phyloP scores from a whole-genome alignment of 2,113 vertebrate genomes.

The Chaetops frenatus region DNA sequence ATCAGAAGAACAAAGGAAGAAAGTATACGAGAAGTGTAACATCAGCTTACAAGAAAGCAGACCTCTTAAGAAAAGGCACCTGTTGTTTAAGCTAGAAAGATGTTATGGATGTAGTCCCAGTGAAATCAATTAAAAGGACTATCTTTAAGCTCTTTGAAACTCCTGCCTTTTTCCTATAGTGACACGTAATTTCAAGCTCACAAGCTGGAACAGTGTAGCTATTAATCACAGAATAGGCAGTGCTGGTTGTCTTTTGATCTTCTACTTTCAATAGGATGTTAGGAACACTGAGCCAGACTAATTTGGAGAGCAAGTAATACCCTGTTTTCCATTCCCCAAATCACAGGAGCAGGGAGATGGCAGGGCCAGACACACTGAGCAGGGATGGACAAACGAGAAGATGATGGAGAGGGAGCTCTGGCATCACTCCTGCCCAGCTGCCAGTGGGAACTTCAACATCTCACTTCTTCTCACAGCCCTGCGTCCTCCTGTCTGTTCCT shows the following conservation, averaged over 20 bases:
- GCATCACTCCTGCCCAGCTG: neutral
- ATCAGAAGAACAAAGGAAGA: neutral
- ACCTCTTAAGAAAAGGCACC: neutral
- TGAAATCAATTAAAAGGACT: neutral
- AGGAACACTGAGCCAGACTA: neutral
- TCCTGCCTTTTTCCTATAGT: neutral
- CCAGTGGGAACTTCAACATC: neutral
- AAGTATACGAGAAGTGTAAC: neutral
- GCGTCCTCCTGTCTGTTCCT: neutral
- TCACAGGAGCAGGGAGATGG: neutral
- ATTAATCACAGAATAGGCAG: neutral
- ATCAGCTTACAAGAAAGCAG: neutral
- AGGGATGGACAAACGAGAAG: fast-evolving
- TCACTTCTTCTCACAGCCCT: neutral
- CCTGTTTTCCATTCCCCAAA: neutral
- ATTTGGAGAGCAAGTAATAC: neutral
- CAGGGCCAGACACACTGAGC: neutral
- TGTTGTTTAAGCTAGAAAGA: neutral
- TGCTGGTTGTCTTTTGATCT: neutral
- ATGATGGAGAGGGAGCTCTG: neutral
- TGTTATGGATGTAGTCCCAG: neutral
- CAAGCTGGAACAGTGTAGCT: neutral
- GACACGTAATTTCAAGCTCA: neutral
- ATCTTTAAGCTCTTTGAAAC: neutral
- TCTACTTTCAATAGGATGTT: neutral